Evolutionary conservation across 2,113 vertebrate species (phyloP).

Genomic region (Atlantisia rogersi): DNA sequence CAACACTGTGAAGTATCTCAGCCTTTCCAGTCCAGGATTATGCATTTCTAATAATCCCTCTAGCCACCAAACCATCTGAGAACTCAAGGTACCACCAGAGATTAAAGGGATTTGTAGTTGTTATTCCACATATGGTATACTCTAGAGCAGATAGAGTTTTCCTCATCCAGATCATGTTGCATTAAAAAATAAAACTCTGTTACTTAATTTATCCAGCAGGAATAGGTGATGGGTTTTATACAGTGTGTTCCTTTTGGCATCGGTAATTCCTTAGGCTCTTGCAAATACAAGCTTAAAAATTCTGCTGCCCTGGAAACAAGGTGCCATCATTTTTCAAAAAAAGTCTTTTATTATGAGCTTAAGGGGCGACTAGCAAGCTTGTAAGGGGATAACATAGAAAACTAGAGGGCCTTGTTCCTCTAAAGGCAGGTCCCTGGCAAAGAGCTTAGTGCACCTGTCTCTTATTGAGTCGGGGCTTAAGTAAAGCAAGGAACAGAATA

Average conservation of each 20-base stretch:
- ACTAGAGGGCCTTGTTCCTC: constrained; percentile 20
- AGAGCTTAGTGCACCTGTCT: constrained; percentile 56
- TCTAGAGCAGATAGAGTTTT: not conserved
- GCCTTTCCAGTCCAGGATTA: not conserved
- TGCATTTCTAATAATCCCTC: fast-evolving
- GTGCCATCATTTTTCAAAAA: constrained; percentile 40
- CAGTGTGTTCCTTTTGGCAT: not conserved
- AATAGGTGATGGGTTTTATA: constrained; percentile 12
- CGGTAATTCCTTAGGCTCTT: constrained; percentile 1
- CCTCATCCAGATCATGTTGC: not conserved
- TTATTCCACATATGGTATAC: not conserved
- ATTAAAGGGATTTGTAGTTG: constrained; percentile 25
- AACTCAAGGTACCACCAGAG: not conserved
- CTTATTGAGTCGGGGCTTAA: constrained; percentile 16
- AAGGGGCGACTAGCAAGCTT: not conserved
- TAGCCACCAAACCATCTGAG: not conserved
- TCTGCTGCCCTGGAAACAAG: constrained; percentile 45
- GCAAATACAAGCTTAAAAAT: not conserved
- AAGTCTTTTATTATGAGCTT: not conserved
- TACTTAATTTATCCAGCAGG: constrained; percentile 2
- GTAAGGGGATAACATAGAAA: not conserved
- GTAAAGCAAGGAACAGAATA: not conserved
- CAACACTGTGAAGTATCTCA: not conserved
- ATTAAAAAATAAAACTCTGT: not conserved
- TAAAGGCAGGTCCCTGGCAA: not conserved